A percentile compares a stretch with the other conserved stretches of the same genome.
These are phyloP conservation scores for Helostoma temminkii DNA, from an alignment of 2,797 vertebrate genomes.

Conservation along the genomic window DNA sequence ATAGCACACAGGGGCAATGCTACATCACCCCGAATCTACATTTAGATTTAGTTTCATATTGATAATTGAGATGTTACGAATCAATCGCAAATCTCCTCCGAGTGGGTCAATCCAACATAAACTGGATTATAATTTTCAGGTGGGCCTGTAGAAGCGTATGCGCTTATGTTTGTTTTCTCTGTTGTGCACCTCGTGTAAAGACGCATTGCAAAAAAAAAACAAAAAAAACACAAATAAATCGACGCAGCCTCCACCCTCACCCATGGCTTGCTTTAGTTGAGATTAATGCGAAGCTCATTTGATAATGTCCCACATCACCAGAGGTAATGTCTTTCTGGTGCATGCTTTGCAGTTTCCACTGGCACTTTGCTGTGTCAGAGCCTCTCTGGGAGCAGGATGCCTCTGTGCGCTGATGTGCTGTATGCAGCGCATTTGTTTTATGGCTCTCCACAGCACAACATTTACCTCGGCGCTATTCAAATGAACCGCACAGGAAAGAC, in stretches of 20 bases:
- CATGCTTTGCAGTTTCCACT: conserved; percentile 60
- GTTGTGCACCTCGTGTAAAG: conserved; percentile 20
- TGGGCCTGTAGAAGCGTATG: not conserved
- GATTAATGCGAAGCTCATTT: conserved; percentile 42
- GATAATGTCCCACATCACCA: conserved; percentile 39
- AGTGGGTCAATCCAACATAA: not conserved
- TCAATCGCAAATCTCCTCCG: not conserved
- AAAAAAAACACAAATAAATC: conserved; percentile 5
- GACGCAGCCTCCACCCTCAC: conserved; percentile 27
- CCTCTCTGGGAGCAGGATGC: conserved; percentile 40
- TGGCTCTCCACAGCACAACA: conserved; percentile 51
- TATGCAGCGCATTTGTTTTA: conserved; percentile 64
- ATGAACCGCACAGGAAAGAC: conserved; percentile 10
- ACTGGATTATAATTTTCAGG: not conserved
- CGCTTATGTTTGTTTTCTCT: not conserved
- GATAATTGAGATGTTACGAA: not conserved
- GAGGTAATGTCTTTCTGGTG: conserved; percentile 64
- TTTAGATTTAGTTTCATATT: not conserved
- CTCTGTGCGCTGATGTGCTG: conserved; percentile 60
- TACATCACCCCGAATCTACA: not conserved
- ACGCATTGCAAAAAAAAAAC: conserved; percentile 20
- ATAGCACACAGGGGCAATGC: not conserved
- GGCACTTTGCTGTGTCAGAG: conserved; percentile 67
- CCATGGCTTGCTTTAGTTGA: conserved; percentile 31
- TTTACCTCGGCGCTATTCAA: conserved; percentile 15